Evolutionary conservation across 1,140 invertebrate species (phyloP), one percentile per base, ranked within the genome.

Genomic region (Rhyzopertha dominica): DNA sequence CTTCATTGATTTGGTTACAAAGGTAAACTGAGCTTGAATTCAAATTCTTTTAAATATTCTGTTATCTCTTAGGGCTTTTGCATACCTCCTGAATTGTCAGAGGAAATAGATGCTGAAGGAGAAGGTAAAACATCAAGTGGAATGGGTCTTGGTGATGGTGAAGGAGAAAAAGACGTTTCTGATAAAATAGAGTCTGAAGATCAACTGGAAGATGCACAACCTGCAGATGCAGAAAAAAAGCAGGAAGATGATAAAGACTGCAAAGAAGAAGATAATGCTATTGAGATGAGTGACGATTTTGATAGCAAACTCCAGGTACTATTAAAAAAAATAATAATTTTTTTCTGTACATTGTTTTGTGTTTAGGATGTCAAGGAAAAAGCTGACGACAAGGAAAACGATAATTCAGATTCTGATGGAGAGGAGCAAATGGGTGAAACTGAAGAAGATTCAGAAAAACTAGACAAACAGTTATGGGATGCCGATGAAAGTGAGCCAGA

Each of bases 401-500:
- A 79, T n/a, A 73, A 81, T 38, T 76, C 84, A 1, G 77, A 87
- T 31, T 78, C 87, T 9, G 83, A 95, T 51, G 68, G 83, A 1
- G 92, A 96, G 46, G 94, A 95, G 65, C 81, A 96, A 74, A 95
- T 96, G 90, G 93, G 90, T n/a, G 88, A 96, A 45, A 86, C 87
- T 4, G 88, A 86, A 56, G 80, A 86, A 47, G 82, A 78, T 5
- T 81, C 81, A 19, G 89, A 95, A 35, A 85, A 85, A 43, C 59
- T 85, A 9, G 82, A 86, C 59, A 75, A 85, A 54, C 79, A 94
- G 76, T 83, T 95, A 59, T 97, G 92, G 92, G 90, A 87, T 12
- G 82, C 84, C 17, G 87, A 90, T 55, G 77, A 82, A 42, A 82
- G 89, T 53, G 81, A 80, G 14, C 67, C 80, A 28, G 83, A 84